phyloP scores from a whole-genome alignment of 2,888 invertebrate species.

The Graphium colonna region DNA sequence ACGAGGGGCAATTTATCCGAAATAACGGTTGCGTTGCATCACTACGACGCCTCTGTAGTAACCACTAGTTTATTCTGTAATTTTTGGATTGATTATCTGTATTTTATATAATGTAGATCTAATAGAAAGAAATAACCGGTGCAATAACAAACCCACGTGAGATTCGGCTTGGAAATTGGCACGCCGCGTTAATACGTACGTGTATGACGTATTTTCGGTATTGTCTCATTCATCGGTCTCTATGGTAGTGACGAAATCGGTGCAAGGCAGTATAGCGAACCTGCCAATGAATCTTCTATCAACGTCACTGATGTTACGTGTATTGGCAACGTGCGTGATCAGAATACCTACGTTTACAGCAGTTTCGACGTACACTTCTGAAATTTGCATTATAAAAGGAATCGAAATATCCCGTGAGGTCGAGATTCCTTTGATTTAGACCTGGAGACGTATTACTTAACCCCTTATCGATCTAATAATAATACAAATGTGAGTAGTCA shows the following conservation, averaged over 20 bases:
- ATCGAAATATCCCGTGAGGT: no score
- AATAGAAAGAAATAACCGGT: constrained; percentile 1
- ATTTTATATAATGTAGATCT: neutral
- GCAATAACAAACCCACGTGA: constrained; percentile 37
- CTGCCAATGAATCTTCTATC: constrained; percentile 58
- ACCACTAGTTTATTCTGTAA: no score
- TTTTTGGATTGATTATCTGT: neutral
- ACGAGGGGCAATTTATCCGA: neutral
- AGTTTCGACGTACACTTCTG: neutral
- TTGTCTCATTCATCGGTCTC: constrained; percentile 72
- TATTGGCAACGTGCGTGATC: neutral
- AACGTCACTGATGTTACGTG: constrained; percentile 26
- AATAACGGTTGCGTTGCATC: neutral
- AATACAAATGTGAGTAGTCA: constrained; percentile 33
- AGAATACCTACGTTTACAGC: no score
- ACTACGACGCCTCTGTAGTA: neutral
- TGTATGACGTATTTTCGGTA: constrained; percentile 51
- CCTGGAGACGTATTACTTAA: no score
- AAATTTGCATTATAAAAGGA: neutral
- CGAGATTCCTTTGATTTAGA: no score
- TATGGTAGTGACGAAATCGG: constrained; percentile 74
- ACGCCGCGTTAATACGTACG: constrained; percentile 39
- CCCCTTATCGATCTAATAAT: neutral
- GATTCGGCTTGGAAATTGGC: constrained; percentile 50
- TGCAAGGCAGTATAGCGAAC: constrained; percentile 61